These are phyloP conservation scores for Halcyon leucocephala DNA, from an alignment of 2,797 vertebrate species.

Conservation along the genomic window DNA sequence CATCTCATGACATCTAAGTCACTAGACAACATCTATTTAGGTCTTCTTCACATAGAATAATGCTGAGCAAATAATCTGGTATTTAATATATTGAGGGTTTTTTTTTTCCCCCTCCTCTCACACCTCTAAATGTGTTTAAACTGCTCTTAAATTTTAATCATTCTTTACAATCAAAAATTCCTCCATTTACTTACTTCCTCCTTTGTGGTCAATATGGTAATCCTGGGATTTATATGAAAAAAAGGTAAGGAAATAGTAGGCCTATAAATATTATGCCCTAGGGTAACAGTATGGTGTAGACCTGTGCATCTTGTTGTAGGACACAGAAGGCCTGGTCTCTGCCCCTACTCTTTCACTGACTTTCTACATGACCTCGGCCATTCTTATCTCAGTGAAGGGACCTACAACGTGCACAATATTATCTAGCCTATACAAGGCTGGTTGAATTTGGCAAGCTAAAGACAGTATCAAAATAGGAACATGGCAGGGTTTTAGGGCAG, in stretches of 20 bases:
- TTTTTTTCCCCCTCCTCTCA: neutral
- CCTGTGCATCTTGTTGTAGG: neutral
- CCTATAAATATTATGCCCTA: neutral
- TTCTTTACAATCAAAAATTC: neutral
- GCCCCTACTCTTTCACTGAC: neutral
- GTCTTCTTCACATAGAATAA: neutral
- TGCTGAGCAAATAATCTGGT: neutral
- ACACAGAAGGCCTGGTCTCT: neutral
- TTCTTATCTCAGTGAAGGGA: neutral
- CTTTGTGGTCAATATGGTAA: neutral
- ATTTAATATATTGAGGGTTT: neutral
- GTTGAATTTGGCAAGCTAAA: neutral
- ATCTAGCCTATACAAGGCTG: neutral
- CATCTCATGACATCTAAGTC: neutral
- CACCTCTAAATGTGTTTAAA: neutral
- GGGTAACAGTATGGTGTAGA: neutral
- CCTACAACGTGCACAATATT: neutral
- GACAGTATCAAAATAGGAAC: neutral
- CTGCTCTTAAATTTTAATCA: neutral
- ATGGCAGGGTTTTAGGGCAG: fast-evolving
- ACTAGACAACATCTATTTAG: neutral
- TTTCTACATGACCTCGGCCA: fast-evolving
- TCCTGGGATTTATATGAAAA: neutral
- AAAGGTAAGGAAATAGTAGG: neutral
- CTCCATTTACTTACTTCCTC: neutral